A percentile compares a stretch with the other conserved stretches of the same genome.
Conservation (phyloP, 1,140 invertebrate species). For the Drosophila arawakana region DNA sequence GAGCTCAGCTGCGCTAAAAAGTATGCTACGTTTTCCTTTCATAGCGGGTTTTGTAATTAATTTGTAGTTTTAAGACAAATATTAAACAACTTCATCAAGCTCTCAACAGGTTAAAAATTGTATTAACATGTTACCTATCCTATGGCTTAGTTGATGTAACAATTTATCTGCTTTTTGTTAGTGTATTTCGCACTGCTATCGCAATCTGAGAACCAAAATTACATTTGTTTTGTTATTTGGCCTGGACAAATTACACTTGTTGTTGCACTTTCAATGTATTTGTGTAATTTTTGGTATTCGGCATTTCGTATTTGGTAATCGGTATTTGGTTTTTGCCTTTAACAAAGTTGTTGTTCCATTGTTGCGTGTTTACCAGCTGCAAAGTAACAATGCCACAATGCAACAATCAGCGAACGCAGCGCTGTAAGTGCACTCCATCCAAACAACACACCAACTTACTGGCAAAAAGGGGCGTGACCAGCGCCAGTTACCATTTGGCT, state of each 20-base stretch:
- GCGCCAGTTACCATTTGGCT: constrained; percentile 23
- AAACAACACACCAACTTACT: neutral
- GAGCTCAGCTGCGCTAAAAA: neutral
- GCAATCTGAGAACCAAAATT: constrained; percentile 36
- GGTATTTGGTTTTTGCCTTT: constrained; percentile 7
- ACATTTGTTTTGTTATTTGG: constrained; percentile 40
- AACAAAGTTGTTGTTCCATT: constrained; percentile 6
- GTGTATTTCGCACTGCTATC: constrained; percentile 6
- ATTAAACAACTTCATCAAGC: too few relatives aligned
- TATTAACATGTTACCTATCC: neutral
- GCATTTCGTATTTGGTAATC: constrained; percentile 20
- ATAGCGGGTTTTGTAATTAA: too few relatives aligned
- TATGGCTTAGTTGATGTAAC: neutral
- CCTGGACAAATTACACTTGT: constrained; percentile 36
- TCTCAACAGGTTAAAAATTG: too few relatives aligned
- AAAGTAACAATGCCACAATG: constrained; percentile 16
- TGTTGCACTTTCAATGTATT: constrained; percentile 38
- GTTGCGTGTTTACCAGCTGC: constrained; percentile 14
- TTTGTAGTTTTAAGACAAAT: too few relatives aligned
- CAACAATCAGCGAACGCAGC: constrained; percentile 13
- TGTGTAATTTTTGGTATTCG: constrained; percentile 35
- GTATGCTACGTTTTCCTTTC: neutral
- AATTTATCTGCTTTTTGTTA: neutral
- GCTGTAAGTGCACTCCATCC: constrained; percentile 9
- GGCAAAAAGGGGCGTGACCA: constrained; percentile 9